These are phyloP conservation scores for Sinotaia quadrata DNA, from an alignment of 2,888 invertebrate genomes.

Conservation along the genomic window DNA sequence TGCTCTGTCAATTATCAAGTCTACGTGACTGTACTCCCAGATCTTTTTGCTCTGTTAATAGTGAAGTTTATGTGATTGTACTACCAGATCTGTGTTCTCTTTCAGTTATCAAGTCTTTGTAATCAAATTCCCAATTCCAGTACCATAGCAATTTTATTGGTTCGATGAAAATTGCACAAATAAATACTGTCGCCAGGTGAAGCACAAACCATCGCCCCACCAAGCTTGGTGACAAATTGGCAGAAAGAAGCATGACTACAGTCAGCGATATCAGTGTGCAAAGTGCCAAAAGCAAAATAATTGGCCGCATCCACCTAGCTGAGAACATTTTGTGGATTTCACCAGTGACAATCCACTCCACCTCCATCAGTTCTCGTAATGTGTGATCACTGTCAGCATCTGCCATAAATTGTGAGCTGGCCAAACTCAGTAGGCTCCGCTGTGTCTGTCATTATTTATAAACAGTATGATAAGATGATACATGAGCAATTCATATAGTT, in stretches of 20 bases:
- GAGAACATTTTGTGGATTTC: slow-evolving; percentile 5
- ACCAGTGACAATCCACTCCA: slow-evolving; percentile 21
- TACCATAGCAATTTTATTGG: slow-evolving; percentile 11
- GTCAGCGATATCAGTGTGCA: background rate
- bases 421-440: no score
- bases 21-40: no score
- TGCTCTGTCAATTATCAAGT: no score
- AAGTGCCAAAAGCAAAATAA: background rate
- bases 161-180: background rate
- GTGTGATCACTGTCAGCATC: slow-evolving; percentile 5
- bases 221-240: background rate
- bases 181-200: background rate
- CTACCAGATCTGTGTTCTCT: no score
- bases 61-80: no score
- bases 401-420: background rate
- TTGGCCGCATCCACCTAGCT: background rate
- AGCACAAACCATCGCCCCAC: slow-evolving; percentile 7
- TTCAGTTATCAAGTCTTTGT: no score
- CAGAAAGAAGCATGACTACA: background rate
- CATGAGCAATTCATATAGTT: no score
- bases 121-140: no score
- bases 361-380: background rate
- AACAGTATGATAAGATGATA: no score
- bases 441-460: no score
- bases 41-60: no score